A percentile compares a stretch with the other conserved stretches of the same genome.
Conservation (phyloP, 1,140 invertebrate genomes). For the Heliconius congener region DNA sequence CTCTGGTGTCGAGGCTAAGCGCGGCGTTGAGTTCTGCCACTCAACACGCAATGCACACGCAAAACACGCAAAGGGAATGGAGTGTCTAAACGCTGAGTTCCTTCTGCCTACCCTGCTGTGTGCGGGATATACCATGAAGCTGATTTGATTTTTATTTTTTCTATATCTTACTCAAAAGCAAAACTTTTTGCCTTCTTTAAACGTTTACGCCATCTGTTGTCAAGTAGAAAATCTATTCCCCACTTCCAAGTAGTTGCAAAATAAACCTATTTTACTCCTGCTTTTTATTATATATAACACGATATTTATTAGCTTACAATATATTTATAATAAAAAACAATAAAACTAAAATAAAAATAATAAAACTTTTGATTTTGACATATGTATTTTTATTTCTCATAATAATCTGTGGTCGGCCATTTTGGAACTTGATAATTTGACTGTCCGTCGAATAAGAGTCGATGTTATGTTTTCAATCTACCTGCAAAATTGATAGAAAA, state of each 20-base stretch:
- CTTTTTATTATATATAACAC: background rate
- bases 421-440: constrained; percentile 70
- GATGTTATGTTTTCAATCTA: constrained; percentile 71
- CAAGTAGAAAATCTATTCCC: background rate
- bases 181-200: background rate
- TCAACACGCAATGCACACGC: no score
- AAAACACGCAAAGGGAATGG: no score
- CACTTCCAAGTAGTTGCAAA: background rate
- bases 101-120: no score
- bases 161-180: no score
- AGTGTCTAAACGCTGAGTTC: no score
- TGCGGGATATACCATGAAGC: no score
- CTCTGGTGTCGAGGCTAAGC: no score
- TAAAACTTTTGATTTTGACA: background rate
- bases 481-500: constrained; percentile 62
- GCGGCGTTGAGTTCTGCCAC: no score
- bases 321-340: background rate
- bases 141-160: no score
- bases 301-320: background rate
- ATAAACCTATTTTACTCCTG: background rate
- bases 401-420: constrained; percentile 67
- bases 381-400: background rate
- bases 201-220: background rate
- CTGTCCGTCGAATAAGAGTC: constrained; percentile 57
- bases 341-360: background rate